Conservation (phyloP, 2,113 vertebrate species). For the Strix uralensis region DNA sequence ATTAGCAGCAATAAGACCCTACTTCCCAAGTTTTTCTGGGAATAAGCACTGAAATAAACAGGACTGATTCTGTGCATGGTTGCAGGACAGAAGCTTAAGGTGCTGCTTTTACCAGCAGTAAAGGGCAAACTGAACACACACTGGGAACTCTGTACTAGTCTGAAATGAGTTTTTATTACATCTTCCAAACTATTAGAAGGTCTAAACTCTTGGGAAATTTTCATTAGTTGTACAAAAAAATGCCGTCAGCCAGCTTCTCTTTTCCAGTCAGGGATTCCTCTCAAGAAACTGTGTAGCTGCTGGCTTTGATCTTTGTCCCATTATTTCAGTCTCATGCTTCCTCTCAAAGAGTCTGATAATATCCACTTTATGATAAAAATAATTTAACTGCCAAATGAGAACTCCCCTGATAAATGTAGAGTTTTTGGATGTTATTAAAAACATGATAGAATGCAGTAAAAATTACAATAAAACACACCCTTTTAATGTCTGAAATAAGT, state of each 20-base stretch:
- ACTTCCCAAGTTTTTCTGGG: not conserved
- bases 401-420: not conserved
- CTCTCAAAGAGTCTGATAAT: slow-evolving; percentile 1
- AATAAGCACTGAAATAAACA: not conserved
- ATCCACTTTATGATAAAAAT: slow-evolving; percentile 11
- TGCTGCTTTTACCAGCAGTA: not conserved
- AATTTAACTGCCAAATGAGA: slow-evolving; percentile 39
- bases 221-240: slow-evolving; percentile 13
- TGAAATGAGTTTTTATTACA: slow-evolving; percentile 5
- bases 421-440: not conserved
- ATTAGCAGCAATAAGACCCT: not conserved
- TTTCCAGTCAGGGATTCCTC: not conserved
- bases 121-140: not conserved
- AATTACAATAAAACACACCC: not conserved
- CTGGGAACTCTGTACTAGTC: not conserved
- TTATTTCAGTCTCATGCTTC: slow-evolving; percentile 26
- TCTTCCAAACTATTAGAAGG: not conserved
- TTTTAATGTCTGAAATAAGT: not conserved
- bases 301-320: slow-evolving; percentile 47
- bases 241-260: not conserved
- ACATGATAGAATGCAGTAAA: not conserved
- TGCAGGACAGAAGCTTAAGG: not conserved
- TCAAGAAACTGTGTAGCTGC: not conserved
- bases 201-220: slow-evolving; percentile 21
- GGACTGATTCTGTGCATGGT: not conserved